Evolutionary conservation across 2,113 vertebrate species (phyloP).

Genomic region (Opisthocomus hoazin): DNA sequence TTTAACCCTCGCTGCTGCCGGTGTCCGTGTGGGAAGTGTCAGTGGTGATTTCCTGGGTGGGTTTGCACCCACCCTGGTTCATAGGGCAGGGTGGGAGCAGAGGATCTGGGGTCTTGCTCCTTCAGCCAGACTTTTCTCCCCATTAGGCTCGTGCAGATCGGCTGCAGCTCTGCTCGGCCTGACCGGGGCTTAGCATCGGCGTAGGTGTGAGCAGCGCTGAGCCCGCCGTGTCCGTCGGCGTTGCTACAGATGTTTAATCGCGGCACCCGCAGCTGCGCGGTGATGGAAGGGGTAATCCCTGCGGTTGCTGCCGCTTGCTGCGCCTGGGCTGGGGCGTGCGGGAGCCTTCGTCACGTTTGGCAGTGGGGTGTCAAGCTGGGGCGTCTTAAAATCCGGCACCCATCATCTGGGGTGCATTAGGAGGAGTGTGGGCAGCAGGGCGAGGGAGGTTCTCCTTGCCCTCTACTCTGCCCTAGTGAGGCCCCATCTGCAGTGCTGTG

Average conservation of each 20-base stretch:
- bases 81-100: not conserved
- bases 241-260: not conserved
- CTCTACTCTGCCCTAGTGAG: too few relatives aligned
- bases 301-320: not conserved
- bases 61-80: not conserved
- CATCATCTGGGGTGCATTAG: too few relatives aligned
- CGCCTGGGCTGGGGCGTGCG: fast-evolving
- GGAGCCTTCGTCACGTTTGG: fast-evolving
- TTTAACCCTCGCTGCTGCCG: not conserved
- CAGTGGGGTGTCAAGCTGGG: fast-evolving
- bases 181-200: not conserved
- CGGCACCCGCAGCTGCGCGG: not conserved
- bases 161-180: not conserved
- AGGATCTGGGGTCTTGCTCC: not conserved
- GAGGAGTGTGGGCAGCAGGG: too few relatives aligned
- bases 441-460: too few relatives aligned
- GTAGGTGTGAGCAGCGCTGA: not conserved
- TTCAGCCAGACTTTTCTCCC: not conserved
- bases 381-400: fast-evolving
- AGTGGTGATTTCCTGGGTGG: not conserved
- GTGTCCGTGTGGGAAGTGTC: fast-evolving
- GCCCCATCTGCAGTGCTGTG: too few relatives aligned
- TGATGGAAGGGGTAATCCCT: fast-evolving
- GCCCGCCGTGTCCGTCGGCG: not conserved
- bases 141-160: not conserved